A percentile compares a stretch with the other conserved stretches of the same genome.
Evolutionary conservation across 2,888 invertebrate genomes (phyloP).

Genomic region (Cordilura impudica): DNA sequence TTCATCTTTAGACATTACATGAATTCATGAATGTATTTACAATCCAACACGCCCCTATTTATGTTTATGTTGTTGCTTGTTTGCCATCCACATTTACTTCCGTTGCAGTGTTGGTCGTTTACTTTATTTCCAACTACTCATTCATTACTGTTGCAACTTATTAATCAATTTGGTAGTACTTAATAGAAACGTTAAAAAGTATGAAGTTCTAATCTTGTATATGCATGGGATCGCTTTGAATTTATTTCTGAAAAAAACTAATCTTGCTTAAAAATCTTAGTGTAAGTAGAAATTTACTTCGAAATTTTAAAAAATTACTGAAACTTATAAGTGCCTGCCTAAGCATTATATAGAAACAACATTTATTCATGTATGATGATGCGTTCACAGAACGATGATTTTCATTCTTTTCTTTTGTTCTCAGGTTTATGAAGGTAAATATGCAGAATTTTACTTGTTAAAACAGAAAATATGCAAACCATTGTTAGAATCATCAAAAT

Average conservation of each 20-base stretch:
- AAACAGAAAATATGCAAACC: slow-evolving; percentile 10
- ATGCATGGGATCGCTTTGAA: too few species aligned
- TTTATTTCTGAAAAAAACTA: too few species aligned
- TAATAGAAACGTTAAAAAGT: too few species aligned
- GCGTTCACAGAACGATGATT: slow-evolving; percentile 53
- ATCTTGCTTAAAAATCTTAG: too few species aligned
- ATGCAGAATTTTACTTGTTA: neutral
- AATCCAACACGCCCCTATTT: slow-evolving; percentile 3
- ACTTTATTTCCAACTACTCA: slow-evolving; percentile 22
- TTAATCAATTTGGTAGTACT: too few species aligned
- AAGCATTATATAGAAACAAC: too few species aligned
- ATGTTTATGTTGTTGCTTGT: slow-evolving; percentile 48
- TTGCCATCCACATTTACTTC: slow-evolving; percentile 57
- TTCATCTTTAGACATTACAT: slow-evolving; percentile 42
- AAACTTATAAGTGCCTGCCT: too few species aligned
- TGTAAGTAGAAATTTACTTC: too few species aligned
- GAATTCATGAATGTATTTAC: neutral
- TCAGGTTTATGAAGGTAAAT: neutral
- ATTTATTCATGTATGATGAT: slow-evolving; percentile 37
- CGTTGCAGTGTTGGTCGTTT: slow-evolving; percentile 48
- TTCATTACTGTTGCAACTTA: neutral
- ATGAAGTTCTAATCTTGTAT: too few species aligned
- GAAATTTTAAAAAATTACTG: too few species aligned
- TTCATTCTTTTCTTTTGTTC: slow-evolving; percentile 32
- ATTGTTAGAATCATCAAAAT: slow-evolving; percentile 35